Percentiles rank a stretch among this genome's conserved stretches.
phyloP scores from a whole-genome alignment of 2,888 invertebrate species.

The Limnephilus auricula region DNA sequence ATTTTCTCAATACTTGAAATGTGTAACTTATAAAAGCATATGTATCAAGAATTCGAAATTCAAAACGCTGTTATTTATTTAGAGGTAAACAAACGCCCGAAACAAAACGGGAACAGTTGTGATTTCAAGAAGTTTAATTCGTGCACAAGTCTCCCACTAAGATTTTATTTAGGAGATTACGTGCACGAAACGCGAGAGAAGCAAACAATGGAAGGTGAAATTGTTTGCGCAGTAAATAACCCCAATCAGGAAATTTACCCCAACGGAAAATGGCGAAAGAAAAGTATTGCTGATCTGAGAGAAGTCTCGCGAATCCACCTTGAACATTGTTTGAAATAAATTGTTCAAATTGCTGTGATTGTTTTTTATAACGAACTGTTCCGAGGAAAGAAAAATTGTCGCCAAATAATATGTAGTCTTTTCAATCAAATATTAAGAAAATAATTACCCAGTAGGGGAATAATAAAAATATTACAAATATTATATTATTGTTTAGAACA shows the following conservation, averaged over 20 bases:
- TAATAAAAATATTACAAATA: too few species aligned
- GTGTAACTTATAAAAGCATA: not conserved
- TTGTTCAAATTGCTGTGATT: not conserved
- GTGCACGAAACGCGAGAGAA: not conserved
- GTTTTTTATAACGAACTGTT: not conserved
- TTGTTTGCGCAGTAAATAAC: constrained; percentile 2
- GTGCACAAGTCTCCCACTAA: not conserved
- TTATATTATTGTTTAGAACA: too few species aligned
- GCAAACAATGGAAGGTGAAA: not conserved
- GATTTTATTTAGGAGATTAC: not conserved
- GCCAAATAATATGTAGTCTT: too few species aligned
- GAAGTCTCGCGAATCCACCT: not conserved
- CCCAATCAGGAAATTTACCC: not conserved
- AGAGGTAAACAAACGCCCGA: not conserved
- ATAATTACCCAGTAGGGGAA: not conserved
- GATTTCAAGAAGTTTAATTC: not conserved
- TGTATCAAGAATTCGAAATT: not conserved
- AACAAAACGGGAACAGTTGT: not conserved
- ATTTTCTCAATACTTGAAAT: not conserved
- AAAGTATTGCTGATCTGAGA: not conserved
- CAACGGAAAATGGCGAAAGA: not conserved
- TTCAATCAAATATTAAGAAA: not conserved
- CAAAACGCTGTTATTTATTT: not conserved
- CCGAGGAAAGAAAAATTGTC: too few species aligned
- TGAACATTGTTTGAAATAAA: not conserved